These are phyloP conservation scores for Brenthis daphne DNA, from an alignment of 2,888 invertebrate species.

Conservation along the genomic window DNA sequence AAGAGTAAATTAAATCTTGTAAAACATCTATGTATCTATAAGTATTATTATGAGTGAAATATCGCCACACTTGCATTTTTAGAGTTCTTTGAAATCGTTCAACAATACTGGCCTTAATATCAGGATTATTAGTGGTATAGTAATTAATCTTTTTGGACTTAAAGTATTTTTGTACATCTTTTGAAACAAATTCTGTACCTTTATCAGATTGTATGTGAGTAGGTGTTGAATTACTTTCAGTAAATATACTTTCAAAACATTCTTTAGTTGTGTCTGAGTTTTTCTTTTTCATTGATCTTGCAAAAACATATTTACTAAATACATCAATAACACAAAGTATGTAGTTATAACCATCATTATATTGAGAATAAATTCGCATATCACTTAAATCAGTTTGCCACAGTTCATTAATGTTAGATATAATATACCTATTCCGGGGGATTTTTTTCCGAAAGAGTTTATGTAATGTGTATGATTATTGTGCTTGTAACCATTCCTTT, in stretches of 20 bases:
- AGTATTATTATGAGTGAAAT: conserved; percentile 35
- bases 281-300: conserved; percentile 37
- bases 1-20: conserved; percentile 4
- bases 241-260: conserved; percentile 9
- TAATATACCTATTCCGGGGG: conserved; percentile 1
- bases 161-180: conserved; percentile 35
- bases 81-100: conserved; percentile 45
- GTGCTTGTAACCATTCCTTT: conserved; percentile 36
- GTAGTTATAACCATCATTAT: conserved; percentile 41
- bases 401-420: conserved; percentile 3
- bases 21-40: conserved; percentile 36
- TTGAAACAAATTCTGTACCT: conserved; percentile 42
- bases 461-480: conserved; percentile 1
- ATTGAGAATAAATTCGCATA: conserved; percentile 34
- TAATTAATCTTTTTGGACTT: conserved; percentile 38
- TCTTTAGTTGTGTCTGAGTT: conserved; percentile 37
- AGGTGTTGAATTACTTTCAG: not conserved
- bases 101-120: conserved; percentile 44
- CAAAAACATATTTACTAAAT: conserved; percentile 41
- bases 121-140: conserved; percentile 42
- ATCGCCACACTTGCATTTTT: conserved; percentile 45
- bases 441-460: conserved; percentile 6
- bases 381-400: conserved; percentile 39
- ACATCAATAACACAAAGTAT: conserved; percentile 43
- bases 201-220: conserved; percentile 30